Conservation (phyloP, 2,888 invertebrate species). For the Ormyrus labotus region DNA sequence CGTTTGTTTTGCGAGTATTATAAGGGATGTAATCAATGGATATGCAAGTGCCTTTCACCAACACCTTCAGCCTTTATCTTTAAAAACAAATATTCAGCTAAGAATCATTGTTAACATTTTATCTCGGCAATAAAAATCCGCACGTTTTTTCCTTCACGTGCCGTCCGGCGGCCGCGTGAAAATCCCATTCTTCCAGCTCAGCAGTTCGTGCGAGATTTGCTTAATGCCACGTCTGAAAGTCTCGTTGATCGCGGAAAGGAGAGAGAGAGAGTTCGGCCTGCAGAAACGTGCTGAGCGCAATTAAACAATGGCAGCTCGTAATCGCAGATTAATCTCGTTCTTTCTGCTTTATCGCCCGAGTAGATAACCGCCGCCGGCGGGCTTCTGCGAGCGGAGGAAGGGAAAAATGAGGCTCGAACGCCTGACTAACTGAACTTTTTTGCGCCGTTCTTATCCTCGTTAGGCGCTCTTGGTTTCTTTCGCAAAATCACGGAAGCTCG, state of each 20-base stretch:
- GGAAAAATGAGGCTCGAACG: slow-evolving; percentile 13
- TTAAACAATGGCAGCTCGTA: slow-evolving; percentile 34
- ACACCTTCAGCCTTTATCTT: too few relatives aligned
- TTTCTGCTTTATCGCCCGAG: slow-evolving; percentile 13
- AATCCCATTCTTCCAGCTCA: too few relatives aligned
- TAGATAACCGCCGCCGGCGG: not conserved
- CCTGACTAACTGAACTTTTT: slow-evolving; percentile 33
- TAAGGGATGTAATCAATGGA: too few relatives aligned
- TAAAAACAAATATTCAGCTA: too few relatives aligned
- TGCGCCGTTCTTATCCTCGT: slow-evolving; percentile 5
- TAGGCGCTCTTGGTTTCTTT: not conserved
- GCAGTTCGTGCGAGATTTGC: too few relatives aligned
- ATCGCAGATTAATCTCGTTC: slow-evolving; percentile 31
- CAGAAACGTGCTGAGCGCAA: slow-evolving; percentile 3
- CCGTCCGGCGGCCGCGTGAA: too few relatives aligned
- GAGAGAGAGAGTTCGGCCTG: not conserved
- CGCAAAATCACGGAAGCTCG: not conserved
- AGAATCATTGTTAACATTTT: too few relatives aligned
- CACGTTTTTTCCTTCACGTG: too few relatives aligned
- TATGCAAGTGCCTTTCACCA: too few relatives aligned
- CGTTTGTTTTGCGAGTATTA: too few relatives aligned
- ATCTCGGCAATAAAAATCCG: too few relatives aligned
- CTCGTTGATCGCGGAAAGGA: not conserved
- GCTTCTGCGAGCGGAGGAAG: slow-evolving; percentile 1
- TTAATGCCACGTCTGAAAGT: too few relatives aligned